Base-by-base conservation (phyloP, 64 coral and sea anemone species). In the Actinia tenebrosa region DNA sequence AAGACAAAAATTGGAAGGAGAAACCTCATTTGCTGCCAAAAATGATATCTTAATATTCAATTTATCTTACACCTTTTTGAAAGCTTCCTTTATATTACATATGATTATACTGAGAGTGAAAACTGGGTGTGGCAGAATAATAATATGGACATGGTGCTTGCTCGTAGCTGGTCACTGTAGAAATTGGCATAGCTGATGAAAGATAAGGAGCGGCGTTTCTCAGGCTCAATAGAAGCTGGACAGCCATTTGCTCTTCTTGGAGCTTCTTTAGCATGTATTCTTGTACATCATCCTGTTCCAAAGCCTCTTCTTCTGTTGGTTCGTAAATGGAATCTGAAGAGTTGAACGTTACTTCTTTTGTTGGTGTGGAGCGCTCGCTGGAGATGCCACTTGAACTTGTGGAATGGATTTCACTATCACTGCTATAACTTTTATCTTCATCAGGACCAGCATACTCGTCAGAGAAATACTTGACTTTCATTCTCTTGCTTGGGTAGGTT, bases 221-320 rank as follows among this genome's bases (percentile, higher is more conserved):
- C 82, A 97, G 88, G 82, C 86, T 97, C 26, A 97, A 25, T 13
- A 97, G 68, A 79, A 97, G 91, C 55, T 97, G 94, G 81, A 97
- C 94, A 80, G 82, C 94, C 23, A 97, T 81, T 59, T 87, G 88
- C 61, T 97, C 94, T 37, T 97, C 94, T 83, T 97, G 88, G 58
- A 93, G 89, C 52, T 93, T 97, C 60, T 89, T 91, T 78, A 93
- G 90, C 85, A 93, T 88, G 59, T 93, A 97, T 61, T 97, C 88
- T 30, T 84, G 88, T 71, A 78, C 86, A 52, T 80, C 61, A n/a
- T 80, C 88, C 54, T 84, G 80, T 30, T 89, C 88, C 78, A 95
- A 89, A 52, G 88, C 85, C 5, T 69, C 87, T 79, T 62, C 69
- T 19, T 45, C 77, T 80, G 91, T 87, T 23, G 87, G 84, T 10